A percentile compares a stretch with the other conserved stretches of the same genome.
These are phyloP conservation scores for Campoplex nolae DNA, from an alignment of 2,888 invertebrate species.

Conservation along the genomic window DNA sequence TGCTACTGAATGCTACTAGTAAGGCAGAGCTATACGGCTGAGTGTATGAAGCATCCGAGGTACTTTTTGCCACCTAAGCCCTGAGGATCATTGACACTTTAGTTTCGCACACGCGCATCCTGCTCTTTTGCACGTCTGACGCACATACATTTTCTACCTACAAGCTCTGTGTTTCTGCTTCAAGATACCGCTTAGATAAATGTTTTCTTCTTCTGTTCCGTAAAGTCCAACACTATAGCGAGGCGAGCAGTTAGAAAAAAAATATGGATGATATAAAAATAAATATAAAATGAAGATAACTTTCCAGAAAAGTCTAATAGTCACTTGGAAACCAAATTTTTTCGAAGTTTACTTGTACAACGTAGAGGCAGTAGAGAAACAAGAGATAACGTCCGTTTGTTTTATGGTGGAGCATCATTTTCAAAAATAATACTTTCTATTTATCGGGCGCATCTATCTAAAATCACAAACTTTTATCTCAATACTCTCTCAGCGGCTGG, in stretches of 20 bases:
- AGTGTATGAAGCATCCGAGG: conserved; percentile 18
- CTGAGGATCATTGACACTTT: conserved; percentile 54
- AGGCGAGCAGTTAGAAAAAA: background rate
- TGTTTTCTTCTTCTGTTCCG: conserved; percentile 24
- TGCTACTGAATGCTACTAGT: conserved; percentile 10
- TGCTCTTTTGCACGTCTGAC: conserved; percentile 25
- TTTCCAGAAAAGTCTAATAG: background rate
- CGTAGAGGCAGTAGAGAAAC: background rate
- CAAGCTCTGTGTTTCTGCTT: conserved; percentile 32
- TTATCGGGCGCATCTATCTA: background rate
- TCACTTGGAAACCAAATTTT: background rate
- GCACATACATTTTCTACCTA: conserved; percentile 14
- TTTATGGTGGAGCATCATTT: background rate
- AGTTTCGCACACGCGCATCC: conserved; percentile 38
- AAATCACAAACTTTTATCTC: background rate
- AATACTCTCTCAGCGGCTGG: background rate
- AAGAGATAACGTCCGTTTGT: background rate
- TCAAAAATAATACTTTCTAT: background rate
- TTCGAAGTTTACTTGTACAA: background rate
- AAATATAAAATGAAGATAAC: background rate
- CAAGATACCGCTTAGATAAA: conserved; percentile 30
- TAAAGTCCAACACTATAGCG: background rate
- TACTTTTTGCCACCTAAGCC: conserved; percentile 42
- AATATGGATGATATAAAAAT: conserved; percentile 2
- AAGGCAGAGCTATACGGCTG: background rate